phyloP scores from a whole-genome alignment of 2,888 invertebrate species.

The Myopa testacea region DNA sequence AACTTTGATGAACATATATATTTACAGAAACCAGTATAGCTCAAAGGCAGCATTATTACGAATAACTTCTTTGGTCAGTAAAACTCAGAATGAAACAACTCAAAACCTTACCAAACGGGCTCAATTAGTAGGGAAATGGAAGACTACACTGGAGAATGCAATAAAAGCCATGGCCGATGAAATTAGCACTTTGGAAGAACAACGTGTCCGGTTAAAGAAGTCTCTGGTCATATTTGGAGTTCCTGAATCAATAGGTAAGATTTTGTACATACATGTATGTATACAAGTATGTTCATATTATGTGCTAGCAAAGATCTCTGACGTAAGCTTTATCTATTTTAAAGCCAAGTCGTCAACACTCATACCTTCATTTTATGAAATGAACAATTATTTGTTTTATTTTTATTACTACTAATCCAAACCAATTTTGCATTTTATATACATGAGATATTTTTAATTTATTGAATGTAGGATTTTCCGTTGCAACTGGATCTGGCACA shows the following conservation, averaged over 20 bases:
- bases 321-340: too few species aligned
- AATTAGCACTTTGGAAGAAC: conserved; percentile 76
- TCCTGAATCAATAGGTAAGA: conserved; percentile 77
- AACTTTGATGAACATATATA: not conserved
- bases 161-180: conserved; percentile 78
- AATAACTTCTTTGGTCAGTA: conserved; percentile 76
- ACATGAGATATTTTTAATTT: too few species aligned
- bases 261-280: not conserved
- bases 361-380: too few species aligned
- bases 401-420: too few species aligned
- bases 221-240: conserved; percentile 76
- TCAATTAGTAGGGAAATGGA: conserved; percentile 80
- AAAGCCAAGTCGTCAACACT: too few species aligned
- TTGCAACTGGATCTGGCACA: too few species aligned
- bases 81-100: conserved; percentile 77
- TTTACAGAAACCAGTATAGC: conserved; percentile 71
- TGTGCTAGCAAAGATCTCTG: not conserved
- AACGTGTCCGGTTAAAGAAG: conserved; percentile 76
- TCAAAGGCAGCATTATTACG: conserved; percentile 75
- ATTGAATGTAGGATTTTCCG: too few species aligned
- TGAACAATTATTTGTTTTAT: too few species aligned
- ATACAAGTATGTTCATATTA: not conserved
- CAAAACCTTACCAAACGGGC: conserved; percentile 76
- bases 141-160: conserved; percentile 78
- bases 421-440: too few species aligned